Evolutionary conservation across 2,888 invertebrate genomes (phyloP).

Genomic region (Drosophila atripex): DNA sequence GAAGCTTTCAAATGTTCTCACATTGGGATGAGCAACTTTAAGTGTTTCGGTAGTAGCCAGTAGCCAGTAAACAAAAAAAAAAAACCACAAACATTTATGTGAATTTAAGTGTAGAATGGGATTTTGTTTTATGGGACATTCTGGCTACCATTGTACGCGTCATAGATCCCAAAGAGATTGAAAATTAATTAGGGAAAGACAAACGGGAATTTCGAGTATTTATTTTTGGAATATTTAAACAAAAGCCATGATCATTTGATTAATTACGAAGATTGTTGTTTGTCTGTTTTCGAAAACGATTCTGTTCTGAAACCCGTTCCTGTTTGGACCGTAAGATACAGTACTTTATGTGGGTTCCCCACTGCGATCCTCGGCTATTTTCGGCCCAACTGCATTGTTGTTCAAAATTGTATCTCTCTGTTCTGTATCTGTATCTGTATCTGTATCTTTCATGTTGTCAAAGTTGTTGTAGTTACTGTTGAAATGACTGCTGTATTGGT

Average conservation of each 20-base stretch:
- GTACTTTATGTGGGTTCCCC: constrained; percentile 42
- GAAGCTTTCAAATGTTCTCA: constrained; percentile 52
- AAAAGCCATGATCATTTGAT: constrained; percentile 14
- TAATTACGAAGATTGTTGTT: constrained; percentile 27
- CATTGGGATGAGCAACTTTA: constrained; percentile 54
- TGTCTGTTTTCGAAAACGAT: constrained; percentile 11
- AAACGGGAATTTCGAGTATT: constrained; percentile 14
- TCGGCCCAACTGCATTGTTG: constrained; percentile 31
- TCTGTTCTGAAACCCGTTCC: constrained; percentile 32
- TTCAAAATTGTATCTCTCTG: not conserved
- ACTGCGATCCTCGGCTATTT: constrained; percentile 26
- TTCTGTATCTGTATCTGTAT: constrained; percentile 1
- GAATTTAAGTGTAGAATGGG: constrained; percentile 60
- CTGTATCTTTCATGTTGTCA: not conserved
- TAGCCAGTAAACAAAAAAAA: constrained; percentile 7
- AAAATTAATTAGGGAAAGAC: constrained; percentile 4
- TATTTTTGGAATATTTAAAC: constrained; percentile 17
- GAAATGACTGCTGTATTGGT: constrained; percentile 20
- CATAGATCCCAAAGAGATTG: constrained; percentile 17
- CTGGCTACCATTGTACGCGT: constrained; percentile 24
- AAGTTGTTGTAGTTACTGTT: constrained; percentile 7
- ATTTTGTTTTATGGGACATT: constrained; percentile 23
- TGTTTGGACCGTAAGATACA: constrained; percentile 39
- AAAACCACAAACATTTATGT: constrained; percentile 53
- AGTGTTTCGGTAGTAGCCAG: constrained; percentile 70